phyloP scores from a whole-genome alignment of 2,113 vertebrate genomes.

The Gadus macrocephalus region DNA sequence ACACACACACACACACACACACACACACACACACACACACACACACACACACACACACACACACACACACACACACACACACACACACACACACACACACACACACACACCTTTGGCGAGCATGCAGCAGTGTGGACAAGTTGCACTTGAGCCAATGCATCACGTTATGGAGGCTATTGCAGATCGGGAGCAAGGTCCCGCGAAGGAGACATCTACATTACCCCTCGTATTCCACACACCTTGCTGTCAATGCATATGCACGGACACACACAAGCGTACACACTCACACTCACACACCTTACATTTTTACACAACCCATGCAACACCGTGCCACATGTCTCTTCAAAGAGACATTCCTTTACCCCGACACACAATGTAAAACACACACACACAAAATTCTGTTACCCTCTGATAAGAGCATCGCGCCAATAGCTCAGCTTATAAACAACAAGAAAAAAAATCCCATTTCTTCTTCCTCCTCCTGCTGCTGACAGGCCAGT shows the following conservation, averaged over 20 bases:
- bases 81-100: neutral
- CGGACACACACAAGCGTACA: constrained; percentile 1
- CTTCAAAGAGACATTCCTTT: constrained; percentile 2
- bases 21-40: too few relatives aligned
- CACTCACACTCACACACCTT: constrained; percentile 22
- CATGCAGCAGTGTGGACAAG: neutral
- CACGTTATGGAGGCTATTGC: constrained; percentile 1
- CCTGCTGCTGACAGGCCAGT: constrained; percentile 20
- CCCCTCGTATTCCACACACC: constrained; percentile 5
- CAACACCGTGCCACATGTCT: constrained; percentile 23
- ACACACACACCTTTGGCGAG: constrained; percentile 22
- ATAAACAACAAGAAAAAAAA: neutral
- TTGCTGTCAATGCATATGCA: neutral
- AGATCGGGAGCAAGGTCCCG: neutral
- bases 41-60: too few relatives aligned
- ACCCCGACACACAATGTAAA: constrained; percentile 15
- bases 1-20: too few relatives aligned
- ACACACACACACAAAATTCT: constrained; percentile 27
- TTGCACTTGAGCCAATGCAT: constrained; percentile 18
- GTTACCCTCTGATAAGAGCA: constrained; percentile 35
- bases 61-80: neutral
- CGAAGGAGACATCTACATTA: constrained; percentile 5
- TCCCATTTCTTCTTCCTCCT: constrained; percentile 7
- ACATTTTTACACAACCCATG: neutral
- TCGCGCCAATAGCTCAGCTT: constrained; percentile 26